Base-by-base conservation (phyloP, 2,113 vertebrate genomes). In the Arvicanthis niloticus region DNA sequence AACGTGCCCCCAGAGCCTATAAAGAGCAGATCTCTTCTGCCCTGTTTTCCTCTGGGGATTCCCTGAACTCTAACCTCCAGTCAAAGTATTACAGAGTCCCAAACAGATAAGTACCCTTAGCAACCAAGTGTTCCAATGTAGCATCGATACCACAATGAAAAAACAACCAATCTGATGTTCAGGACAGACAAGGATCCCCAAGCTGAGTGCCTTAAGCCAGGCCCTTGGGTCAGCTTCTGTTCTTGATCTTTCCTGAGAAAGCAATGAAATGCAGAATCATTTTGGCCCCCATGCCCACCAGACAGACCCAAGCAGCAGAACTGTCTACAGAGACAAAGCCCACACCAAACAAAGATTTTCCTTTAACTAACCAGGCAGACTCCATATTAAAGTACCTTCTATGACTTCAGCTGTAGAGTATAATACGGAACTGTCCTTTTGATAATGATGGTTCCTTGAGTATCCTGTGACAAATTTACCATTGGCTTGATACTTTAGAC, bases 141-240 rank as follows among this genome's bases (percentile, higher is more conserved):
- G 76, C 80, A 81, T 24, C 34, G 37, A 67, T 48, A 8, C 22
- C 1, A 56, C 3, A 10, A n/a, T 17, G 68, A 37, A 88, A 86
- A 81, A 60, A 88, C 90, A 96, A 77, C 58, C 17, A 58, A 81
- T 88, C 60, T 82, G 67, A 93, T 84, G 90, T 93, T 94, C 70
- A 90, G 76, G 87, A 88, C 67, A 93, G 91, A 94, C 42, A 82
- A 90, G 19, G 56, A 48, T 70, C 26, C 37, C 37, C 75, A 72
- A 93, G 73, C 70, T 58, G 70, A 51, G 24, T 58, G 78, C 65
- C n/a, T n/a, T 15, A 68, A 80, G 68, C 76, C 22, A 34, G 58
- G 93, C 16, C 87, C 81, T 91, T 40, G 77, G 42, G 17, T 95
- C 68, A 72, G 88, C 21, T 87, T 89, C 86, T 37, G 53, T 93